phyloP scores from a whole-genome alignment of 2,113 vertebrate genomes.

The Corythaixoides concolor region DNA sequence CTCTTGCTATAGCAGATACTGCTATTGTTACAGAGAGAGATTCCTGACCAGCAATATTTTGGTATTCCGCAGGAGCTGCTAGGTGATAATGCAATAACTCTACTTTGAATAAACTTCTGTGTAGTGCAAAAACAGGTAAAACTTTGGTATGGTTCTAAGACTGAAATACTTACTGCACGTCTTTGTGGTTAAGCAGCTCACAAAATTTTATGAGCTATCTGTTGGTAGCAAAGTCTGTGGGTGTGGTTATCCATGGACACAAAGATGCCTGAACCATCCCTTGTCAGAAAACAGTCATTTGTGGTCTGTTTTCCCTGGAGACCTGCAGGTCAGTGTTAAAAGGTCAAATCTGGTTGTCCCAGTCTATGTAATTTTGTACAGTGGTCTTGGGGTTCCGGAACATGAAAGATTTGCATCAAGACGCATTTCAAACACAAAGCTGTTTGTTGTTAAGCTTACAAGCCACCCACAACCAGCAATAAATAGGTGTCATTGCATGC shows the following conservation, averaged over 20 bases:
- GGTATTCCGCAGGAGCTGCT: not conserved
- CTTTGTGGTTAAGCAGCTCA: not conserved
- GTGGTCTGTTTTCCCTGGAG: not conserved
- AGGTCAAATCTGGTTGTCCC: not conserved
- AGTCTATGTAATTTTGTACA: not conserved
- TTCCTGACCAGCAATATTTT: rapidly evolving
- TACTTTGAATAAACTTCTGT: not conserved
- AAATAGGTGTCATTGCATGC: not conserved
- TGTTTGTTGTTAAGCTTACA: not conserved
- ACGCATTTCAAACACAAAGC: not conserved
- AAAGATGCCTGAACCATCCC: not conserved
- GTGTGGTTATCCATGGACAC: not conserved
- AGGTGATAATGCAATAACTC: not conserved
- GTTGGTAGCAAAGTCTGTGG: constrained; percentile 13
- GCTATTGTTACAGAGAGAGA: not conserved
- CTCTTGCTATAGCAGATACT: not conserved
- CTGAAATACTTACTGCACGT: not conserved
- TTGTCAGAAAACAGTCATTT: not conserved
- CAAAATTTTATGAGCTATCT: not conserved
- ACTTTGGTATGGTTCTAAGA: not conserved
- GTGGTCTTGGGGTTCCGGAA: not conserved
- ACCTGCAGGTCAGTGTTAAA: not conserved
- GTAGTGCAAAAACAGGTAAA: not conserved
- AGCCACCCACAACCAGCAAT: not conserved
- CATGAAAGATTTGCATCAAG: not conserved